Evolutionary conservation across 2,797 vertebrate genomes (phyloP), one percentile per base, ranked within the genome.

Genomic region (Chrysocyon brachyurus): DNA sequence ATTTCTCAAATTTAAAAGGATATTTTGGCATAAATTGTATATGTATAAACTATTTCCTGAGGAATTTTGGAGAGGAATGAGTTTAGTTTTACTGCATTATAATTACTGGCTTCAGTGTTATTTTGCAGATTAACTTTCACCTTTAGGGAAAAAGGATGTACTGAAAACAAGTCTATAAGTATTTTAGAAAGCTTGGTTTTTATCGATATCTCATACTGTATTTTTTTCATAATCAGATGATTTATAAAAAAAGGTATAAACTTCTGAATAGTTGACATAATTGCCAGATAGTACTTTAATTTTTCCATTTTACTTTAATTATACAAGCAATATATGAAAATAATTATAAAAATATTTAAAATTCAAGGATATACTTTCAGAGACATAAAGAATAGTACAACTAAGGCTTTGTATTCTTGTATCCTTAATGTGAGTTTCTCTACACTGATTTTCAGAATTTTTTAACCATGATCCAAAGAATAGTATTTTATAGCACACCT

Each of bases 301-400:
- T 91, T 97, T 93, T 66, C 8, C 21, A 49, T 97, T 95, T 93
- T 78, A 70, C 36, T 59, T 73, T 84, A 89, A 94, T 77, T 82
- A 57, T 91, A 77, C 3, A 85, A 61, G 24, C 19, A 90, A n/a
- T 92, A 84, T 90, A 28, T 93, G 36, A 93, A 96, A 93, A 52
- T 94, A 90, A 87, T 81, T 19, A 28, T 46, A 73, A 94, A 82
- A 54, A 75, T 16, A 46, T 63, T 56, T 63, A 24, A 78, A 94
- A 83, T 90, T 84, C 3, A 31, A 75, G n/a, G 77, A 87, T 82
- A 87, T 75, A 26, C 2, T 83, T 93, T 94, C 24, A 88, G 40
- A 84, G 61, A 1, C 78, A 73, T 33, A 17, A 93, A 94, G 70
- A 97, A 61, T 88, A 75, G 12, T 70, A 78, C 8, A 33, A n/a